Evolutionary conservation across 37 sponge, comb jelly and placozoan genomes (phyloP).

Genomic region (Dysidea cf. avara): DNA sequence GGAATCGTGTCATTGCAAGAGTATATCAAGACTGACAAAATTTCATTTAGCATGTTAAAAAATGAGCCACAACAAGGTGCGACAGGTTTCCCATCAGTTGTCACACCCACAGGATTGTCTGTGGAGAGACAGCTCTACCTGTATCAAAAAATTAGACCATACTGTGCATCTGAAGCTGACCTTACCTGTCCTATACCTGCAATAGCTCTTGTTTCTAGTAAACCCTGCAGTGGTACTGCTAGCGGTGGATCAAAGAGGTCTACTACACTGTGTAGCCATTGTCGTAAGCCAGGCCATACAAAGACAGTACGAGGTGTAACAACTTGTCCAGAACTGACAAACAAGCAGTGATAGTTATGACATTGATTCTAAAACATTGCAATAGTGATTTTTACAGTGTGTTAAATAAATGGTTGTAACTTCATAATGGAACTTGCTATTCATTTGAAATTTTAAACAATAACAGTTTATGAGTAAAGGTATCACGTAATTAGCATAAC

Average conservation of each 20-base stretch:
- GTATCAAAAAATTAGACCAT: conserved; percentile 24
- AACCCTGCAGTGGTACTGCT: not conserved
- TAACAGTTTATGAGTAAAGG: no score
- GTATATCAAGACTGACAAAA: not conserved
- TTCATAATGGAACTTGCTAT: no score
- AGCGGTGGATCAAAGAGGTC: not conserved
- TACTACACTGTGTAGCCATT: conserved; percentile 16
- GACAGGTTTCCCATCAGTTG: not conserved
- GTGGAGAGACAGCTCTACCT: conserved; percentile 23
- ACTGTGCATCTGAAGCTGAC: conserved; percentile 7
- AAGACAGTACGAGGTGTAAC: conserved; percentile 11
- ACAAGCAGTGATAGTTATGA: not conserved
- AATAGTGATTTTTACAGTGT: no score
- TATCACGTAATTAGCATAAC: no score
- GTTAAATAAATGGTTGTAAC: no score
- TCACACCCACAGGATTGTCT: conserved; percentile 14
- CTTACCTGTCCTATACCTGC: conserved; percentile 31
- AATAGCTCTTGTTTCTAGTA: not conserved
- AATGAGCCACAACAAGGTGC: not conserved
- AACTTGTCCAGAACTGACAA: conserved; percentile 1
- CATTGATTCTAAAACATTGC: no score
- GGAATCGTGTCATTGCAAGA: conserved; percentile 6
- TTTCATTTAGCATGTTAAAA: not conserved
- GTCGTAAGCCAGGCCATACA: conserved; percentile 34
- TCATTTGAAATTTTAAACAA: no score